Base-by-base conservation (phyloP, 2,797 vertebrate genomes). In the Lerista edwardsae region DNA sequence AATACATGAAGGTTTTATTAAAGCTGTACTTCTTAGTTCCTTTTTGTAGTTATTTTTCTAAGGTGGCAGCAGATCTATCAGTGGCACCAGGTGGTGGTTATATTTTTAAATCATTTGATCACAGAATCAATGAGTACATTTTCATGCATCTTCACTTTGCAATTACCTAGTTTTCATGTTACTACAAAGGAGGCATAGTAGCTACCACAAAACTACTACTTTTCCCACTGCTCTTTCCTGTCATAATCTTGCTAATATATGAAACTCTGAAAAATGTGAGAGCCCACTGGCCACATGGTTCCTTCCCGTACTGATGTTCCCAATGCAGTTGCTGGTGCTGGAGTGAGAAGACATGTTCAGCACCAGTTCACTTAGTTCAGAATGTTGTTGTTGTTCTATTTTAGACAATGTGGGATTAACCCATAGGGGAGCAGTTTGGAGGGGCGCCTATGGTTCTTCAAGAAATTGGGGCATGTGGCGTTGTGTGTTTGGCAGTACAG, bases 41-140 rank as follows among this genome's bases (percentile, higher is more conserved):
- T 75, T n/a, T 87, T 82, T 85, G 71, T 23, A 83, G 55, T 27
- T 79, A 29, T 80, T 84, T 69, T 41, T 81, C 29, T 4, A 51
- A 57, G 47, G 36, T 57, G 47, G 12, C 67, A 82, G 57, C 23
- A 61, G 31, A 59, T 36, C 21, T 64, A 4, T 44, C 34, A 23
- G 34, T 74, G 72, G 6, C 6, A 19, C 44, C 12, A 19, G 44
- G 41, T 47, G 12, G 44, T 73, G 27, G 27, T 51, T 74, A 17
- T 41, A 31, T 65, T 65, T n/a, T 65, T 65, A 27, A 74, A n/a
- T 29, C 31, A 51, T 51, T 39, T 31, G 72, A 75, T 19, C 31
- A 6, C 72, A 74, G 29, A 29, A 6, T 72, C 4, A 6, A 2
- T 73, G 41, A 27, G 25, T 55, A 19, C 15, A 19, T 31, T 47